Base-by-base conservation (phyloP, 2,113 vertebrate genomes). In the Caretta caretta region DNA sequence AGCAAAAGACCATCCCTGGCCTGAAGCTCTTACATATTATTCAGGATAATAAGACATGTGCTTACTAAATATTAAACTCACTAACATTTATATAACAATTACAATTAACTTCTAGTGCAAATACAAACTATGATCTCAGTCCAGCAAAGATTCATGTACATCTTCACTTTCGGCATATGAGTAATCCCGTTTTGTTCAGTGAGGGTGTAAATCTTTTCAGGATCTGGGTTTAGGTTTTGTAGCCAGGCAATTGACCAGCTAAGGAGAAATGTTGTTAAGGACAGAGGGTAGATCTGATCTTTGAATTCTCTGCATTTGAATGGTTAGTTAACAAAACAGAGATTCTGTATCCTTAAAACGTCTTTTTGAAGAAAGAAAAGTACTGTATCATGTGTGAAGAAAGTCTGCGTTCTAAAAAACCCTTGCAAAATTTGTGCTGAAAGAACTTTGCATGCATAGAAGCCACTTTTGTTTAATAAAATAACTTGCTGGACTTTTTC, bases 321-420 rank as follows among this genome's bases (percentile, higher is more conserved):
- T 97, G 95, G 94, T 93, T 65, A 92, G 92, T 96, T 97, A 97
- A 97, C 96, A 97, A 97, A 97, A 96, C 96, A 93, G 92, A 97
- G 95, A 97, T 97, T 97, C 96, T 96, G 96, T 96, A 95, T 96
- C 96, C 97, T 97, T 97, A 91, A 94, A 97, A 96, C 96, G 95
- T 96, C 38, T 76, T 42, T 25, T 95, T 97, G 90, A 95, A 95
- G 1, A 0, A 89, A 94, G 96, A 97, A 97, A 97, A 76, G 95
- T 96, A 97, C 97, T 94, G 97, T 97, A 97, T 10, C n/a, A 22
- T 24, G 12, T 25, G 10, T 76, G 38, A 97, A 97, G 96, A 94
- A 95, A 94, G 95, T 96, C 93, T 97, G 92, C 93, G 94, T 97
- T 97, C 92, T 82, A 87, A 90, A 96, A 95, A 96, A 96, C 97